Percentiles rank a stretch among this genome's conserved stretches.
Conservation (phyloP, 2,797 vertebrate species). For the Poeciliopsis infans region DNA sequence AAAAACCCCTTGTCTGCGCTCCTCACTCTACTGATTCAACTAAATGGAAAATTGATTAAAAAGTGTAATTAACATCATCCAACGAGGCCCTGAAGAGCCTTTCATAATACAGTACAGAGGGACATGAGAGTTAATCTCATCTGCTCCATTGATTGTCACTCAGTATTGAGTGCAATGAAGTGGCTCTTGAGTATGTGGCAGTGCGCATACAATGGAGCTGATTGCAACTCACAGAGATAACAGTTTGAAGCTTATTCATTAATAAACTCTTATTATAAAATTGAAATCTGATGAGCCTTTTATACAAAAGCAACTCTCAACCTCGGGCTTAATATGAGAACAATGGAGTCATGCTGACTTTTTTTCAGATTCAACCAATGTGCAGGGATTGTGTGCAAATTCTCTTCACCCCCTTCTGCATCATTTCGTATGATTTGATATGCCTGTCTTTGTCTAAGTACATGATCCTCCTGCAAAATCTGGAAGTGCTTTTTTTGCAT, state of each 20-base stretch:
- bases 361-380: constrained; percentile 39
- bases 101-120: constrained; percentile 71
- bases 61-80: constrained; percentile 73
- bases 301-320: constrained; percentile 13
- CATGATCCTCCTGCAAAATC: not conserved
- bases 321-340: constrained; percentile 16
- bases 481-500: not conserved
- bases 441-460: not conserved
- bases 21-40: constrained; percentile 45
- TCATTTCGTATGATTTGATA: constrained; percentile 13
- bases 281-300: not conserved
- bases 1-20: constrained; percentile 43
- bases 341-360: constrained; percentile 23
- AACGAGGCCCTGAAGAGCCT: constrained; percentile 67
- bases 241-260: constrained; percentile 1
- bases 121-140: constrained; percentile 74
- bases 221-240: constrained; percentile 41
- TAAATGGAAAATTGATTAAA: constrained; percentile 73
- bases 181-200: constrained; percentile 52
- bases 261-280: not conserved
- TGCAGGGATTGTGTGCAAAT: constrained; percentile 33
- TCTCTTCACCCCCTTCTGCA: constrained; percentile 46
- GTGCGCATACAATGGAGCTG: constrained; percentile 28
- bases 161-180: constrained; percentile 63
- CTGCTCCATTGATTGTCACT: constrained; percentile 73